These are phyloP conservation scores for Crocodylus rhombifer DNA, from an alignment of 2,797 vertebrate genomes.

Conservation along the genomic window DNA sequence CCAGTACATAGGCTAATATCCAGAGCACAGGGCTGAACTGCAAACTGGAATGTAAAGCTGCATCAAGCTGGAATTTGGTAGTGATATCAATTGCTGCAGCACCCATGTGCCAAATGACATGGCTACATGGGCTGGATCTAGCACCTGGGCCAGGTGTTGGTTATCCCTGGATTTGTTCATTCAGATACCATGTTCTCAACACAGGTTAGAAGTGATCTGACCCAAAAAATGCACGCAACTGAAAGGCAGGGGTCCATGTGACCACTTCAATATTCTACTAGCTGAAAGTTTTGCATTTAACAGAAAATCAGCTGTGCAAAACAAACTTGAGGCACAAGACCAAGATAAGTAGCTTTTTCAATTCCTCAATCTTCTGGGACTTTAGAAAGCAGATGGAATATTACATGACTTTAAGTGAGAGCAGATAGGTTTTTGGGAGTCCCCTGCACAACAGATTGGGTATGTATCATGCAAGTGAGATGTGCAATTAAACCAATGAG, in stretches of 20 bases:
- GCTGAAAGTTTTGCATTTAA: background rate
- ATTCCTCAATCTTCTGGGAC: background rate
- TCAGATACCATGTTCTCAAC: background rate
- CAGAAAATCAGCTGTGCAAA: background rate
- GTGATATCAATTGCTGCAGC: too few relatives aligned
- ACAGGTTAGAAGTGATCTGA: background rate
- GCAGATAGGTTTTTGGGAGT: background rate
- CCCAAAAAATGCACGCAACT: background rate
- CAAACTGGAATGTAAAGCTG: too few relatives aligned
- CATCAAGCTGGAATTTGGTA: too few relatives aligned
- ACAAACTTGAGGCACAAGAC: background rate
- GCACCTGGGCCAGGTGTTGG: too few relatives aligned
- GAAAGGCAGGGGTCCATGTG: too few relatives aligned
- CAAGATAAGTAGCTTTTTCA: background rate
- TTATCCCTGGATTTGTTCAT: too few relatives aligned
- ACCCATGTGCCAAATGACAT: too few relatives aligned
- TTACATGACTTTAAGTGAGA: background rate
- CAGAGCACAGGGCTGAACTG: too few relatives aligned
- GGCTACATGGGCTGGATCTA: too few relatives aligned
- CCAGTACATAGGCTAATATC: too few relatives aligned
- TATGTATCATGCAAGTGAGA: background rate
- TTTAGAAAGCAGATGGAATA: background rate
- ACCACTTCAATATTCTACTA: background rate
- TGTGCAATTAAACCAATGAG: conserved; percentile 22
- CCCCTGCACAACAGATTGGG: background rate